Conservation (phyloP, 2,888 invertebrate species). For the Aphodius granarius region DNA sequence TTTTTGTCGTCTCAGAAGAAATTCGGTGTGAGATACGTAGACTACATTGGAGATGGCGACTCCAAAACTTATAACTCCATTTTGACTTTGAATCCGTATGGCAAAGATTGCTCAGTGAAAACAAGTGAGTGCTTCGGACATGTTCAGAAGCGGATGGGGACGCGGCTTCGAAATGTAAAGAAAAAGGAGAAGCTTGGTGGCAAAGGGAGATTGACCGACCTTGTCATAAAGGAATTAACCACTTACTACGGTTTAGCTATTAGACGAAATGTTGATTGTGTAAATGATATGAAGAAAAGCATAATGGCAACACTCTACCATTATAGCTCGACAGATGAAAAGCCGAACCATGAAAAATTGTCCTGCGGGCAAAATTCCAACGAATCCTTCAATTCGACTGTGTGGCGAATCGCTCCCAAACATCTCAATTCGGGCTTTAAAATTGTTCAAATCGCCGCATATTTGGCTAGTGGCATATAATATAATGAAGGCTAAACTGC, state of each 20-base stretch:
- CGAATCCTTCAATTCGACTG: not conserved
- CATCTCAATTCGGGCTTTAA: not conserved
- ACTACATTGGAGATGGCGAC: too few relatives aligned
- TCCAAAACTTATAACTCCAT: constrained; percentile 32
- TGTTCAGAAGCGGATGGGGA: constrained; percentile 19
- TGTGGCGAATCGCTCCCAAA: not conserved
- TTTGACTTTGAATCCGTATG: constrained; percentile 31
- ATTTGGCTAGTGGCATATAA: too few relatives aligned
- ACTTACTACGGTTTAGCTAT: constrained; percentile 35
- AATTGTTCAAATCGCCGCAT: too few relatives aligned
- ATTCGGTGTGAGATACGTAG: too few relatives aligned
- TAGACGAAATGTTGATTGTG: constrained; percentile 31
- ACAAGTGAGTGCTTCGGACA: constrained; percentile 23
- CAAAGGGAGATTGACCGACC: constrained; percentile 1
- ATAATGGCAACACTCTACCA: constrained; percentile 41
- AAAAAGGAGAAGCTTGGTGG: constrained; percentile 25
- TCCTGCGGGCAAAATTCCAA: not conserved
- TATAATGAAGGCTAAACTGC: too few relatives aligned
- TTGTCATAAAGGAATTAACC: constrained; percentile 24
- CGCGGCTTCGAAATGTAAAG: constrained; percentile 23
- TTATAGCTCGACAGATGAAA: constrained; percentile 38
- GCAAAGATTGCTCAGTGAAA: constrained; percentile 19
- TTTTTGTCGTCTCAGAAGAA: too few relatives aligned
- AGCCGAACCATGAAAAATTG: constrained; percentile 33
- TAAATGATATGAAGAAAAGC: constrained; percentile 38